Evolutionary conservation across 2,113 vertebrate genomes (phyloP), one percentile per base, ranked within the genome.

Genomic region (Melanostigma gelatinosum): DNA sequence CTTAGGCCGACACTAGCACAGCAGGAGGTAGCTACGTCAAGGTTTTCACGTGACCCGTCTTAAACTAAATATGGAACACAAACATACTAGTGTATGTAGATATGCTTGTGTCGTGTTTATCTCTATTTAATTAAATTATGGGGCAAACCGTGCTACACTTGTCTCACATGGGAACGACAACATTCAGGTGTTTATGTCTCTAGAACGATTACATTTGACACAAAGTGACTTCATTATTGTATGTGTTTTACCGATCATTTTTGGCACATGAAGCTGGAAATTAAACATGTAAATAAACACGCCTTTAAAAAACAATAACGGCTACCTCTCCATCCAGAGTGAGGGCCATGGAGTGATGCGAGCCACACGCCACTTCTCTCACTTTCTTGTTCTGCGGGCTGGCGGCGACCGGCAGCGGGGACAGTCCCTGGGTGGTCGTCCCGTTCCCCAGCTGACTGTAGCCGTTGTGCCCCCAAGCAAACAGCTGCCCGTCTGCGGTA

Each of bases 371-470:
- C 76, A 99, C 97, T 89, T 97, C 94, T 2, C 88, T 93, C 87
- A 98, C 96, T 83, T 94, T 97, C 92, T 97, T 98, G 83, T 93
- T 91, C 89, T 96, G 91, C 27, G 97, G 93, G 84, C 97, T 97
- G 66, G 95, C 92, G 9, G 95, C 96, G 83, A 99, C 94, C 82
- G 96, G 95, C 82, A 96, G 72, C 4, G 98, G 97, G 44, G 94
- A 95, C 74, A 96, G 85, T 15, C 96, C 97, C 80, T 96, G 96
- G 86, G 95, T 97, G 40, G 96, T 96, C 0, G 94, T 96, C 42
- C 97, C 97, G 63, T 97, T 99, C 16, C 98, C 97, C 81, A 99
- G 93, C 44, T 99, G 98, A 93, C 97, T 98, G 85, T 98, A 98
- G 73, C 97, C 96, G 58, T 99, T 99, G 88, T 98, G 97, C 1